These are phyloP conservation scores for Paracanthobrama guichenoti DNA, from an alignment of 2,113 vertebrate species.

Conservation along the genomic window DNA sequence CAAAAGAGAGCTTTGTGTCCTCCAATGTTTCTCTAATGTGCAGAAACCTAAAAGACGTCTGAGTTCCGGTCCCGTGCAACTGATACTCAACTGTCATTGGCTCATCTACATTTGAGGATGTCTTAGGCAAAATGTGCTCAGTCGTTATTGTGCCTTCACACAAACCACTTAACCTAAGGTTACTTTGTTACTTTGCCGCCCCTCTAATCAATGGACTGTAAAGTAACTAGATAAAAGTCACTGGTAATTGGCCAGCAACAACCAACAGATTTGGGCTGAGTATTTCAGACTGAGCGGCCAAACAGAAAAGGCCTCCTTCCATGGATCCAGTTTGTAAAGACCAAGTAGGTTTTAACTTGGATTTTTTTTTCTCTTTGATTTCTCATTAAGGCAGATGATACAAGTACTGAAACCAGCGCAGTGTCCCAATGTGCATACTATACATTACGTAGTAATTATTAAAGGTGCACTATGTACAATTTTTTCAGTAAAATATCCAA, in stretches of 20 bases:
- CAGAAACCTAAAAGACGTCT: too few species aligned
- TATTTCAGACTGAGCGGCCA: background rate
- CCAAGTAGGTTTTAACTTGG: background rate
- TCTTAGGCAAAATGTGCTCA: too few species aligned
- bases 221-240: slow-evolving; percentile 3
- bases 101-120: too few species aligned
- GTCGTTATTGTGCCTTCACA: background rate
- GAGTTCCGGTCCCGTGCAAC: too few species aligned
- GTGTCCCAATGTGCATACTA: background rate
- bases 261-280: slow-evolving; percentile 3
- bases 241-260: slow-evolving; percentile 6
- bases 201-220: slow-evolving; percentile 27
- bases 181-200: background rate
- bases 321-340: background rate
- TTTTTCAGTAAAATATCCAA: too few species aligned
- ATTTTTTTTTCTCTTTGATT: background rate
- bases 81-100: too few species aligned
- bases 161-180: slow-evolving; percentile 5
- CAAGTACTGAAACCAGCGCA: background rate
- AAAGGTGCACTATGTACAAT: too few species aligned
- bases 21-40: too few species aligned
- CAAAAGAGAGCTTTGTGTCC: too few species aligned
- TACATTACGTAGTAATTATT: background rate
- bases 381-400: background rate
- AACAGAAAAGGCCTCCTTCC: background rate